A percentile compares a stretch with the other conserved stretches of the same genome.
Conservation (phyloP, 1,140 invertebrate genomes). For the Antheraea pernyi region DNA sequence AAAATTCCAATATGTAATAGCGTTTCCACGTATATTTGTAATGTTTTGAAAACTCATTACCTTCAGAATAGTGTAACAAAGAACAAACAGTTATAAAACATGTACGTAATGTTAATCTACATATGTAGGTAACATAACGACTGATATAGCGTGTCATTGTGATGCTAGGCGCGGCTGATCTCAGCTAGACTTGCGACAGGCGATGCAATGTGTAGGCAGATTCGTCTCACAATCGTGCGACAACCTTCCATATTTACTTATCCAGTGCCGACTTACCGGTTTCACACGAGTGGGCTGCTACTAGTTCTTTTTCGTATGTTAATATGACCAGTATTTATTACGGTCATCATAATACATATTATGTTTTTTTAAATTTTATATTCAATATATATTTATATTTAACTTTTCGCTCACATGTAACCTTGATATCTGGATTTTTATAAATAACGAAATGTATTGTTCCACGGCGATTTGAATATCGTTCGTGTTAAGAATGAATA, state of each 20-base stretch:
- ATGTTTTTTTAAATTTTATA: background rate
- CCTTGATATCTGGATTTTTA: background rate
- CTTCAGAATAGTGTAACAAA: background rate
- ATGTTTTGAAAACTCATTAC: background rate
- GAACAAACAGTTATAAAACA: slow-evolving; percentile 14
- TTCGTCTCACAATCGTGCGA: slow-evolving; percentile 63
- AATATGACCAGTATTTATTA: slow-evolving; percentile 61
- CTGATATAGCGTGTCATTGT: slow-evolving; percentile 11
- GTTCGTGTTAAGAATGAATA: background rate
- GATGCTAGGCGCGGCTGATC: slow-evolving; percentile 9
- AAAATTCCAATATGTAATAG: too few species aligned
- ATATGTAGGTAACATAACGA: background rate
- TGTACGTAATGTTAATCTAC: slow-evolving; percentile 18
- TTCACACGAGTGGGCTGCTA: slow-evolving; percentile 66
- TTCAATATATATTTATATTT: background rate
- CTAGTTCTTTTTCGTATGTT: slow-evolving; percentile 62
- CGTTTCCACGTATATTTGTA: too few species aligned
- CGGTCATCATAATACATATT: slow-evolving; percentile 16
- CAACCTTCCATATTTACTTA: slow-evolving; percentile 77
- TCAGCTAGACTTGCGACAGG: slow-evolving; percentile 13
- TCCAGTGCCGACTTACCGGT: slow-evolving; percentile 70
- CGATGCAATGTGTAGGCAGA: slow-evolving; percentile 60
- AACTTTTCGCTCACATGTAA: background rate
- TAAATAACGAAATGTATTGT: slow-evolving; percentile 1
- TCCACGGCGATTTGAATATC: background rate